Conservation (phyloP, 2,113 vertebrate species). For the Pseudopipra pipra region DNA sequence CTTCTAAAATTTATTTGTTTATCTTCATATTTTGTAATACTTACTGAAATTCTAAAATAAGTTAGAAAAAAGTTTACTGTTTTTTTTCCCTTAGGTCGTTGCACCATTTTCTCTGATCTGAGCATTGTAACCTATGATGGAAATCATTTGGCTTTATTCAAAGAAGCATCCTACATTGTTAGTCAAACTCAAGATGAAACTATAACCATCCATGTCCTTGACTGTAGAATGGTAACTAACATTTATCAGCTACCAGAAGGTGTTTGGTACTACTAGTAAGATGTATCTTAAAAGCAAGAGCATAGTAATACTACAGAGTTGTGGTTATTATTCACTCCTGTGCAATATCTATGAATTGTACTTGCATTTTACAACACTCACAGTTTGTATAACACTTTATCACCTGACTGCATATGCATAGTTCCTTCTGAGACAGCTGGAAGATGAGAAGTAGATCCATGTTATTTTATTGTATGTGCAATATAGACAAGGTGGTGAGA, state of each 20-base stretch:
- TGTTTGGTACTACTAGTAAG: neutral
- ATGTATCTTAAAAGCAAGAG: neutral
- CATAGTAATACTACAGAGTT: neutral
- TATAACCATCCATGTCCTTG: slow-evolving; percentile 82
- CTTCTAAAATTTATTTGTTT: neutral
- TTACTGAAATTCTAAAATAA: neutral
- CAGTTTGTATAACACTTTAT: neutral
- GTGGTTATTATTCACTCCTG: neutral
- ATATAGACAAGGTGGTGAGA: neutral
- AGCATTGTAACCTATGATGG: slow-evolving; percentile 93
- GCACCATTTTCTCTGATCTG: slow-evolving; percentile 92
- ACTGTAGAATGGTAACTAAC: slow-evolving; percentile 81
- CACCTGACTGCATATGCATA: neutral
- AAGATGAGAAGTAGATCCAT: neutral
- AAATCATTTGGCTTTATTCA: slow-evolving; percentile 84
- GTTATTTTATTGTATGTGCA: neutral
- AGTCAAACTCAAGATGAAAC: slow-evolving; percentile 85
- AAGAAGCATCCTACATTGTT: slow-evolving; percentile 88
- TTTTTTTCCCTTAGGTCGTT: slow-evolving; percentile 81
- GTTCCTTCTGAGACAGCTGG: neutral
- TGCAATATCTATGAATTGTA: neutral
- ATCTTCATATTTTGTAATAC: neutral
- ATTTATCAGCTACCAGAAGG: neutral
- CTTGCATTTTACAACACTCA: neutral
- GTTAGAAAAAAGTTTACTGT: neutral